Evolutionary conservation across 2,113 vertebrate genomes (phyloP).

Genomic region (Eulemur rufifrons): DNA sequence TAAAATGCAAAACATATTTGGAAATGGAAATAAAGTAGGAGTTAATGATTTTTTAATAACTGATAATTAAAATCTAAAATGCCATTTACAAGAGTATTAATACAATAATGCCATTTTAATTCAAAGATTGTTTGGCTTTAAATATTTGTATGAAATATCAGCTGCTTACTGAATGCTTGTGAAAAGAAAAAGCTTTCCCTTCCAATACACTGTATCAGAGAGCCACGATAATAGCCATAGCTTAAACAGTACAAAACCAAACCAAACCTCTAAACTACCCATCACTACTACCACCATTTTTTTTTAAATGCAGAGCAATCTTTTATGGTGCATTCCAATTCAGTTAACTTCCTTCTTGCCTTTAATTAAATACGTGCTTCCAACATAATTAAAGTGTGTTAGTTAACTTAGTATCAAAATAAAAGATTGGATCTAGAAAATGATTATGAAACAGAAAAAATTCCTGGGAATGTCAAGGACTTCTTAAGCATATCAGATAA

Average conservation of each 20-base stretch:
- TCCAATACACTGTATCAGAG: not conserved
- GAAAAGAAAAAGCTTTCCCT: conserved; percentile 61
- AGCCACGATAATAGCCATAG: not conserved
- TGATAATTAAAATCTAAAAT: conserved; percentile 56
- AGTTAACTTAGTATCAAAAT: conserved; percentile 69
- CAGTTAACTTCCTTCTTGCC: conserved; percentile 60
- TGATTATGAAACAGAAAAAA: conserved; percentile 68
- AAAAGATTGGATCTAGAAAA: conserved; percentile 72
- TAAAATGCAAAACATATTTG: conserved; percentile 13
- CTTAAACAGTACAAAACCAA: not conserved
- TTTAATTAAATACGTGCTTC: conserved; percentile 63
- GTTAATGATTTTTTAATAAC: conserved; percentile 40
- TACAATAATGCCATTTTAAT: conserved; percentile 53
- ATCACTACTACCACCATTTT: not conserved
- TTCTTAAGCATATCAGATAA: conserved; percentile 73
- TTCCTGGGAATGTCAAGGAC: conserved; percentile 64
- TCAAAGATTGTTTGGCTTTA: conserved; percentile 71
- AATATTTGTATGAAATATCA: conserved; percentile 45
- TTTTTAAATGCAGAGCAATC: conserved; percentile 41
- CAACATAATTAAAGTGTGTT: conserved; percentile 77
- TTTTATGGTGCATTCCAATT: conserved; percentile 59
- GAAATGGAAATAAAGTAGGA: conserved; percentile 27
- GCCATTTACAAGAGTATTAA: not conserved
- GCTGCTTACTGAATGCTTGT: conserved; percentile 59
- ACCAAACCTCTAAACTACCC: not conserved